These are phyloP conservation scores for Cheilosia scutellata DNA, from an alignment of 2,888 invertebrate species.

Conservation along the genomic window DNA sequence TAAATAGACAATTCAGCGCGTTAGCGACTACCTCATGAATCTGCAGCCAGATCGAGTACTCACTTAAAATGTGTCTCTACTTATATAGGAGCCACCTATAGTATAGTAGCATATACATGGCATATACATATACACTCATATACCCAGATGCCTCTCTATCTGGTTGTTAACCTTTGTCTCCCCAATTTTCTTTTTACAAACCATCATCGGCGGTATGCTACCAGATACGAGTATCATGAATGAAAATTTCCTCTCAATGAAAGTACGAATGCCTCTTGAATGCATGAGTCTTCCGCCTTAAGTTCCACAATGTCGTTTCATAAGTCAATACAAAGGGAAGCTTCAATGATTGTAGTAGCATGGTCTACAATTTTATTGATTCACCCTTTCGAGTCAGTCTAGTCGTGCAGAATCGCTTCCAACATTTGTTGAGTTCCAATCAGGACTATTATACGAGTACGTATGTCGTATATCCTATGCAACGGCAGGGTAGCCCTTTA, in stretches of 20 bases:
- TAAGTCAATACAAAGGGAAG: conserved; percentile 31
- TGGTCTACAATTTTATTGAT: conserved; percentile 62
- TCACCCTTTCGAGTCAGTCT: conserved; percentile 45
- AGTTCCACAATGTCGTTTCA: conserved; percentile 13
- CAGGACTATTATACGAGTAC: background rate
- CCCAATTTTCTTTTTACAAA: conserved; percentile 21
- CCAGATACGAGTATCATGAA: conserved; percentile 26
- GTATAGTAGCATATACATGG: background rate
- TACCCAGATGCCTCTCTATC: background rate
- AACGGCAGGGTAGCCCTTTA: background rate
- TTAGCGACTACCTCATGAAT: too few relatives aligned
- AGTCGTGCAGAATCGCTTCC: conserved; percentile 46
- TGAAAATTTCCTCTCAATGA: conserved; percentile 64
- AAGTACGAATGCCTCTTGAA: conserved; percentile 19
- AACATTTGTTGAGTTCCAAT: conserved; percentile 49
- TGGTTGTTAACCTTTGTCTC: conserved; percentile 50
- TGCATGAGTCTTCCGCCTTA: conserved; percentile 30
- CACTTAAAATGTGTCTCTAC: too few relatives aligned
- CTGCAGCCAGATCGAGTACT: too few relatives aligned
- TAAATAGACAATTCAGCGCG: too few relatives aligned
- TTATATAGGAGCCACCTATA: background rate
- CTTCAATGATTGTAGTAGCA: conserved; percentile 30
- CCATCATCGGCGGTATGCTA: background rate
- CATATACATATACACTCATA: background rate
- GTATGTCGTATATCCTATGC: background rate